Evolutionary conservation across 2,113 vertebrate genomes (phyloP), one percentile per base, ranked within the genome.

Genomic region (Scomber scombrus): DNA sequence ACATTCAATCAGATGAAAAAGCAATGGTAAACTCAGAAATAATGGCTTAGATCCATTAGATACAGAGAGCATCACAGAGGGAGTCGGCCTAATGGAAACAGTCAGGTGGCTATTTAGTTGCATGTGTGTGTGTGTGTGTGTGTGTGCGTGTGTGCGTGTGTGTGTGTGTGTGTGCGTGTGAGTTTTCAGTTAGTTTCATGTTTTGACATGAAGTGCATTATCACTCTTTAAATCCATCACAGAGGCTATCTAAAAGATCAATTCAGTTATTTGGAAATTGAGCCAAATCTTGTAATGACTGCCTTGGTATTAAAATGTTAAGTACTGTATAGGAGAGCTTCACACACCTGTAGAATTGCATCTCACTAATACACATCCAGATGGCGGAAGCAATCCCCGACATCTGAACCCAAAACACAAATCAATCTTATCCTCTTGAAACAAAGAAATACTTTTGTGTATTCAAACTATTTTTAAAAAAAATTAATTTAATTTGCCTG

Each of bases 51-150:
- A 40, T 40, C 34, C 34, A 40, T 71, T 56, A 3, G 19, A 78
- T 26, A 19, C 21, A 51, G 58, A 14, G 4, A 56, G n/a, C 49
- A 54, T 58, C 46, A 77, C 9, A 19, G 3, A 3, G 21, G 29
- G 34, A 45, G 31, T 1, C 40, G 13, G 52, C 13, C 45, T 60
- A 75, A 79, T 75, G 49, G 65, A 70, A 62, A 46, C 16, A 69
- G 54, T 11, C 16, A 69, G 0, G 56, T 16, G 57, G 49, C 54
- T 45, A 74, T 52, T 55, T 56, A 45, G 23, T 26, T 11, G 2
- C 45, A 15, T n/a, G 3, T 0, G 40, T 40, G 19, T 13, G 52
- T 51, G 11, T 52, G 64, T 23, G 57, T n/a, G 34, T 6, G 10
- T 6, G 45, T 23, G 47, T 21, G 14, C 46, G 61, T 15, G 0